Evolutionary conservation across 2,797 vertebrate species (phyloP).

Genomic region (Scleropages formosus): DNA sequence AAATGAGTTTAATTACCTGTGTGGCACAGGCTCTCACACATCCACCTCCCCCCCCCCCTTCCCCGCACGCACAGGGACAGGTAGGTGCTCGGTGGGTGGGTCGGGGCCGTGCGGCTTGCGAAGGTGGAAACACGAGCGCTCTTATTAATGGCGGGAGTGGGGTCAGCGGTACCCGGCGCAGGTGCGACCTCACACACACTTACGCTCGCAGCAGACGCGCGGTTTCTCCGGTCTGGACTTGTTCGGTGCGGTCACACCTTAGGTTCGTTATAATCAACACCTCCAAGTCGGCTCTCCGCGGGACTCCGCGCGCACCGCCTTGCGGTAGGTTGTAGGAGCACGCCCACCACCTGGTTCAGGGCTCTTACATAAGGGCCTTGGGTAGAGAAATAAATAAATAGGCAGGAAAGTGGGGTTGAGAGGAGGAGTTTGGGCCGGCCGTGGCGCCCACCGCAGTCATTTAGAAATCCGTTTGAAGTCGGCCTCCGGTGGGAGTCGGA

Average conservation of each 20-base stretch:
- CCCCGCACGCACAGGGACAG: too few relatives aligned
- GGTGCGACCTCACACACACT: constrained; percentile 58
- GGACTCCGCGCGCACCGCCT: too few relatives aligned
- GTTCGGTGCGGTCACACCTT: not conserved
- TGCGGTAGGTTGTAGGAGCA: not conserved
- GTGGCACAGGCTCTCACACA: not conserved
- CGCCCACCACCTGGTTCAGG: not conserved
- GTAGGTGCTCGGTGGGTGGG: too few relatives aligned
- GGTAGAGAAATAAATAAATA: constrained; percentile 12
- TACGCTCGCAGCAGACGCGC: constrained; percentile 31
- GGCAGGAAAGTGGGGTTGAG: constrained; percentile 2
- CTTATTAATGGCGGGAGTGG: too few relatives aligned
- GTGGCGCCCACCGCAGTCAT: constrained; percentile 68
- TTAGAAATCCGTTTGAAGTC: constrained; percentile 82
- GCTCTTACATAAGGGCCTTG: not conserved
- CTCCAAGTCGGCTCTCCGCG: not conserved
- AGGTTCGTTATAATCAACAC: not conserved
- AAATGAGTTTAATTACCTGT: constrained; percentile 28
- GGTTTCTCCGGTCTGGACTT: not conserved
- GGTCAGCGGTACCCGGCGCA: constrained; percentile 32
- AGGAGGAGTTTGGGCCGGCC: not conserved
- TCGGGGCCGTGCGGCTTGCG: too few relatives aligned
- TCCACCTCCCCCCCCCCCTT: not conserved
- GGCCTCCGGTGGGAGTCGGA: constrained; percentile 59
- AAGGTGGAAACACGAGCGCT: too few relatives aligned